phyloP scores from a whole-genome alignment of 1,140 invertebrate species.

The Drosophila willistoni region DNA sequence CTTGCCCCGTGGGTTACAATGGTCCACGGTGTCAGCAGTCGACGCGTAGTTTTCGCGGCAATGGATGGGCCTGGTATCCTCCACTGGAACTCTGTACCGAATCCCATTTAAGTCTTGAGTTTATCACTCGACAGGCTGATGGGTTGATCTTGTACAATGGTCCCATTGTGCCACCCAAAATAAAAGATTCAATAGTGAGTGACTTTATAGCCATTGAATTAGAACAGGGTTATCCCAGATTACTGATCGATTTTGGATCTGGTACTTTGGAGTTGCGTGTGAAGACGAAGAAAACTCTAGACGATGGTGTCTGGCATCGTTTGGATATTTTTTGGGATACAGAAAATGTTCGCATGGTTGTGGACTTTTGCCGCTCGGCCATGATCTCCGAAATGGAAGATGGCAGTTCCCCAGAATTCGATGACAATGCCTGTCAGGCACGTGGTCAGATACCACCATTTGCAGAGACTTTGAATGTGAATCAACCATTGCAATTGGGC shows the following conservation, averaged over 20 bases:
- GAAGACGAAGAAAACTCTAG: conserved; percentile 85
- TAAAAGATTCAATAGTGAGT: conserved; percentile 84
- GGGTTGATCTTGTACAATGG: conserved; percentile 89
- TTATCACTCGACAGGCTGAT: conserved; percentile 86
- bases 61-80: conserved; percentile 88
- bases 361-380: conserved; percentile 87
- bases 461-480: conserved; percentile 88
- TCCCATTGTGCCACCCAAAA: conserved; percentile 86
- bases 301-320: conserved; percentile 88
- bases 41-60: conserved; percentile 86
- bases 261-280: conserved; percentile 86
- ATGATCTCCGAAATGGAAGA: conserved; percentile 85
- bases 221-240: conserved; percentile 86
- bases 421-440: conserved; percentile 86
- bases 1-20: conserved; percentile 86
- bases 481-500: conserved; percentile 88
- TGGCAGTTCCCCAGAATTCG: conserved; percentile 84
- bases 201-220: conserved; percentile 89
- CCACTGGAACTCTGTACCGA: conserved; percentile 87
- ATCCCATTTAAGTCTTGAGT: conserved; percentile 88
- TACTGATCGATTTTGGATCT: conserved; percentile 89
- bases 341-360: conserved; percentile 86
- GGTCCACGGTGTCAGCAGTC: conserved; percentile 89
- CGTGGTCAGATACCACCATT: conserved; percentile 86
- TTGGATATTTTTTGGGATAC: conserved; percentile 88